Conservation (phyloP, 2,113 vertebrate genomes). For the Crotalus viridis region DNA sequence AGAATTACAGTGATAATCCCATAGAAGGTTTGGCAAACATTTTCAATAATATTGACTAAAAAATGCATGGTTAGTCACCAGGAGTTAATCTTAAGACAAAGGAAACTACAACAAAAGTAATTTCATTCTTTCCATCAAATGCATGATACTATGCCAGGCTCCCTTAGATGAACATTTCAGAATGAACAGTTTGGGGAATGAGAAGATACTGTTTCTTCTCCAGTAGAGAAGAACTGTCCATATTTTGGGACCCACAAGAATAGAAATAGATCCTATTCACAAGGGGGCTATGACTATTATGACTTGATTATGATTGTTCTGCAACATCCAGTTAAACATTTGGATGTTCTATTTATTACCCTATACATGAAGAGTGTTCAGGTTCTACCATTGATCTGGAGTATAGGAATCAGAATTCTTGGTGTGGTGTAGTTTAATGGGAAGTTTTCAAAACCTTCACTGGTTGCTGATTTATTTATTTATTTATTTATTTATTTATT, state of each 20-base stretch:
- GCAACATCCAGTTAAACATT: not conserved
- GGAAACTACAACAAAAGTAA: not conserved
- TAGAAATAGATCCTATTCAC: not conserved
- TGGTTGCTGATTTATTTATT: not conserved
- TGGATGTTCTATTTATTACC: not conserved
- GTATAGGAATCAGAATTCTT: not conserved
- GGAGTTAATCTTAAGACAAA: not conserved
- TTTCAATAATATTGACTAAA: not conserved
- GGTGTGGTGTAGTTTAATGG: not conserved
- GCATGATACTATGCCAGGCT: not conserved
- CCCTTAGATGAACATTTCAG: not conserved
- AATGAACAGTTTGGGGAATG: not conserved
- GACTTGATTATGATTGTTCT: too few relatives aligned
- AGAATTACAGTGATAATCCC: not conserved
- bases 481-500: not conserved
- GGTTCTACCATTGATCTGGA: not conserved
- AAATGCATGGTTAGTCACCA: not conserved
- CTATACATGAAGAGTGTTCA: not conserved
- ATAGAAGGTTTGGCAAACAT: not conserved
- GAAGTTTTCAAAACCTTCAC: not conserved
- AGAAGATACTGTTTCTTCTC: not conserved
- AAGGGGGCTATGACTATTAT: not conserved
- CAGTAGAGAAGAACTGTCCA: not conserved
- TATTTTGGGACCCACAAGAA: not conserved
- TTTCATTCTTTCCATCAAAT: not conserved